Conservation (phyloP, 2,113 vertebrate genomes). For the Sisor rabdophorus region DNA sequence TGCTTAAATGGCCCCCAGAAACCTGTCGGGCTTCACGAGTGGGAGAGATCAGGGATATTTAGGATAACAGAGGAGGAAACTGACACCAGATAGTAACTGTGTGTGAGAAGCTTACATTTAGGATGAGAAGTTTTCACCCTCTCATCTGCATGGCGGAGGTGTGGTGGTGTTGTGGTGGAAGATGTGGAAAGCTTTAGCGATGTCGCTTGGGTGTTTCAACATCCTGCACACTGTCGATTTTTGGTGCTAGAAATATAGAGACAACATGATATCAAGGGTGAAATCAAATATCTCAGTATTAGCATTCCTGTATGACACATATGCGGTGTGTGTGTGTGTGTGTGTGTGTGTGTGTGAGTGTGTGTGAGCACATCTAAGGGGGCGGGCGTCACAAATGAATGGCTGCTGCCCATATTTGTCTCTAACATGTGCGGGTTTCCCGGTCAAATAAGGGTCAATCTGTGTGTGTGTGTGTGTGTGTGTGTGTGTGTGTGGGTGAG, state of each 20-base stretch:
- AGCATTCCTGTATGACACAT: conserved; percentile 41
- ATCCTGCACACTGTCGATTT: neutral
- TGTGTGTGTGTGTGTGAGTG: conserved; percentile 54
- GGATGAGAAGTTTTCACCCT: conserved; percentile 14
- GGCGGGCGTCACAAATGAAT: conserved; percentile 35
- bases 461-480: conserved; percentile 38
- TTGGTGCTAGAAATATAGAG: neutral
- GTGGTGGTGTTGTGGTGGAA: too few relatives aligned
- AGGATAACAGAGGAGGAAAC: conserved; percentile 35
- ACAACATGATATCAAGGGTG: neutral
- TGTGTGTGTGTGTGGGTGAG: conserved; percentile 27
- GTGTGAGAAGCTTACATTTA: conserved; percentile 42
- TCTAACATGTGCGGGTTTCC: conserved; percentile 49
- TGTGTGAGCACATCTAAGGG: conserved; percentile 20
- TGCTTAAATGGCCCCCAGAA: conserved; percentile 13
- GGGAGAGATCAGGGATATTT: conserved; percentile 38
- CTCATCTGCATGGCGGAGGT: neutral
- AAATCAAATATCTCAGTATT: conserved; percentile 9
- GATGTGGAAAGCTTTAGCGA: too few relatives aligned
- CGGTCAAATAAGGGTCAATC: conserved; percentile 54
- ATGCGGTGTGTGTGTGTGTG: conserved; percentile 55
- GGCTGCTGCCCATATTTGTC: conserved; percentile 46
- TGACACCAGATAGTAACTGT: conserved; percentile 47
- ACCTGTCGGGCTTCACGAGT: conserved; percentile 38
- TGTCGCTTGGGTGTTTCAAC: neutral